Conservation (phyloP, 2,113 vertebrate species). For the Trochalopteron elliotii region DNA sequence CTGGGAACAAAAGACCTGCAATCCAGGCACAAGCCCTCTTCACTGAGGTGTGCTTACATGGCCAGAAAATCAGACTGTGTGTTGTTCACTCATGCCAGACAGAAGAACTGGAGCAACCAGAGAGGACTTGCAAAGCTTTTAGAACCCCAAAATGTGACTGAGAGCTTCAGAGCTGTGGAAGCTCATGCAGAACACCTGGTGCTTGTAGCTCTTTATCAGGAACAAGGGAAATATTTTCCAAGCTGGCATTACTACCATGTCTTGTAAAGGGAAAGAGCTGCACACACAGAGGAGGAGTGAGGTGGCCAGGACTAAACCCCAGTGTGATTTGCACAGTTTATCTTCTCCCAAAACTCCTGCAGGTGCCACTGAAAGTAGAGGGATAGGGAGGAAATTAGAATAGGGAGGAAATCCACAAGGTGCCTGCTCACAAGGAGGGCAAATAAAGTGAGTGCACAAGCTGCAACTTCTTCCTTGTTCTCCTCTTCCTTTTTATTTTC, state of each 20-base stretch:
- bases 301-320: neutral
- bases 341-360: neutral
- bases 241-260: neutral
- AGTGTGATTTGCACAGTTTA: fast-evolving
- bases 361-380: neutral
- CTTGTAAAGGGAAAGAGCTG: neutral
- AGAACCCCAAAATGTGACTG: neutral
- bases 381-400: neutral
- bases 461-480: neutral
- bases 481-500: fast-evolving
- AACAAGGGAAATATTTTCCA: neutral
- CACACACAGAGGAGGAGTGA: neutral
- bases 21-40: neutral
- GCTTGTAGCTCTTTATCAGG: neutral
- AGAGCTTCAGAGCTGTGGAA: neutral
- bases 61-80: neutral
- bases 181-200: neutral
- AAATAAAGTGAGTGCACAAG: neutral
- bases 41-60: neutral
- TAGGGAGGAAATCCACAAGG: fast-evolving
- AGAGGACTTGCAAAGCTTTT: neutral
- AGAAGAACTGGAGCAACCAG: neutral
- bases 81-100: neutral
- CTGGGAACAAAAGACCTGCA: neutral
- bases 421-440: neutral